Percentiles rank a stretch among this genome's conserved stretches.
These are phyloP conservation scores for Neodontobutis hainanensis DNA, from an alignment of 2,113 vertebrate species.

Conservation along the genomic window DNA sequence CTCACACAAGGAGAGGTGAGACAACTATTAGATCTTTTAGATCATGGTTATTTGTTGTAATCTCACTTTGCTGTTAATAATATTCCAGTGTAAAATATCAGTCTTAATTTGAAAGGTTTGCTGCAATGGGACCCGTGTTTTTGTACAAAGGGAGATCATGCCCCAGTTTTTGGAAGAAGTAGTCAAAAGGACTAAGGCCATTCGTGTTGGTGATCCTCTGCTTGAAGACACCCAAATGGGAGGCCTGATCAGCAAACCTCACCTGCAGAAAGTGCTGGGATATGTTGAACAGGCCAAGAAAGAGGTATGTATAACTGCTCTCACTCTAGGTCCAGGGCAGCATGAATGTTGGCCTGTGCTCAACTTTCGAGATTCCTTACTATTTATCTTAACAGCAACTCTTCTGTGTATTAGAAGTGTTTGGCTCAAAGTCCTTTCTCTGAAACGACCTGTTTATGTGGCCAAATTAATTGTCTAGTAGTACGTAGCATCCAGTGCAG, in stretches of 20 bases:
- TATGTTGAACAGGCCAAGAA: conserved; percentile 87
- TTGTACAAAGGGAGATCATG: conserved; percentile 89
- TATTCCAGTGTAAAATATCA: background rate
- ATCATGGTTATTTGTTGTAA: background rate
- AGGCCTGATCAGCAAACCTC: conserved; percentile 87
- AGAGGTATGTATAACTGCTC: conserved; percentile 78
- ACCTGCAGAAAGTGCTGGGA: conserved; percentile 88
- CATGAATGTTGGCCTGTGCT: no score
- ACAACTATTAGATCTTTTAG: no score
- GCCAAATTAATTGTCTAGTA: no score
- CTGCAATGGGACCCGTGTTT: conserved; percentile 94
- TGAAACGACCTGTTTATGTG: no score
- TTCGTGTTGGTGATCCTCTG: conserved; percentile 89
- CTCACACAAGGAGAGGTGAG: conserved; percentile 91
- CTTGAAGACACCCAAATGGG: conserved; percentile 91
- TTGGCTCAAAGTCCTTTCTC: no score
- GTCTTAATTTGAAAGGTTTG: conserved; percentile 88
- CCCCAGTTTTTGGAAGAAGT: conserved; percentile 88
- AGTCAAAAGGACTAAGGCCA: conserved; percentile 88
- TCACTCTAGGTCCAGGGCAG: no score
- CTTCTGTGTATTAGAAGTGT: no score
- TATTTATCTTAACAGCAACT: no score
- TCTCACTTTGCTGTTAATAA: no score
- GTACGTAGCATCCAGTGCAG: no score
- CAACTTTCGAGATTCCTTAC: no score